Conservation (phyloP, 1,140 invertebrate species). For the Drosophila mayri region DNA sequence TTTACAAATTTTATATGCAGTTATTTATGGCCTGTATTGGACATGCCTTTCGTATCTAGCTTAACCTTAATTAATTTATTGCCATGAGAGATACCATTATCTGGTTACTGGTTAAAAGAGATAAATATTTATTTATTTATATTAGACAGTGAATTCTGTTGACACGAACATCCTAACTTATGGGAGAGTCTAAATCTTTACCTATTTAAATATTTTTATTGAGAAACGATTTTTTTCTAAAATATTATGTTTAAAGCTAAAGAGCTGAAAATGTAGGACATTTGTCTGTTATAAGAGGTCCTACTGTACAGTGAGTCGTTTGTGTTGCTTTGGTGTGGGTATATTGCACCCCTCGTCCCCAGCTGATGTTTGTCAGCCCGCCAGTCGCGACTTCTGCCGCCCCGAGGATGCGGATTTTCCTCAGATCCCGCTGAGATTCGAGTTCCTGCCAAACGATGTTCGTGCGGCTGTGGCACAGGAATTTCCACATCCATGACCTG, state of each 20-base stretch:
- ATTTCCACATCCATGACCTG: constrained; percentile 63
- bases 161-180: not conserved
- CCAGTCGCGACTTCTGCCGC: constrained; percentile 20
- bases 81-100: not conserved
- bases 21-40: not conserved
- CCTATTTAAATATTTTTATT: not conserved
- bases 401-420: constrained; percentile 19
- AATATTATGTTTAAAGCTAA: not conserved
- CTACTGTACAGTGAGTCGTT: not conserved
- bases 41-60: not conserved
- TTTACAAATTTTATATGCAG: no score
- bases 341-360: constrained; percentile 20
- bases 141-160: not conserved
- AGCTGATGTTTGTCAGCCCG: constrained; percentile 22
- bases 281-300: no score
- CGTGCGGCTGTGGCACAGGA: constrained; percentile 60
- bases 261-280: no score
- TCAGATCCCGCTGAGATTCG: constrained; percentile 11
- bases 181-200: not conserved
- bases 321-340: not conserved
- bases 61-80: not conserved
- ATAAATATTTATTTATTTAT: no score
- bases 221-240: not conserved
- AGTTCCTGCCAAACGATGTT: constrained; percentile 54
- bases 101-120: not conserved